These are phyloP conservation scores for Lasioglossum morio DNA, from an alignment of 2,888 invertebrate species.

Conservation along the genomic window DNA sequence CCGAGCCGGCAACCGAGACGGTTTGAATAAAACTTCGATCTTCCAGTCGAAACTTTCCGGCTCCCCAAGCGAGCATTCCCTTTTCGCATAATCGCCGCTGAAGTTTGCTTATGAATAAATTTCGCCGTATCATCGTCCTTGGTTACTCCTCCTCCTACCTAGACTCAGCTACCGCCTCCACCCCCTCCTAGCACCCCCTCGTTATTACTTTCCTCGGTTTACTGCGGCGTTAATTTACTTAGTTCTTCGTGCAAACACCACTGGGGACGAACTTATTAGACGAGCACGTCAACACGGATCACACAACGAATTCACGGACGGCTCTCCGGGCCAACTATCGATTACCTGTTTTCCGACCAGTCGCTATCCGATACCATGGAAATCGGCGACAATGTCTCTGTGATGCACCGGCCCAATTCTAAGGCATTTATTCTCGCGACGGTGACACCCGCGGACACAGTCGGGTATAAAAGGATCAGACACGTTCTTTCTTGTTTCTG, in stretches of 20 bases:
- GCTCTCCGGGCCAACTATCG: slow-evolving; percentile 7
- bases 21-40: slow-evolving; percentile 54
- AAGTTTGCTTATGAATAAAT: slow-evolving; percentile 78
- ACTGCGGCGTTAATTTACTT: slow-evolving; percentile 45
- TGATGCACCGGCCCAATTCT: too few relatives aligned
- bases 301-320: not conserved
- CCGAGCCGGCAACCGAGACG: slow-evolving; percentile 20
- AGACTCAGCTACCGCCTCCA: not conserved
- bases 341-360: not conserved
- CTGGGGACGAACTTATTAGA: slow-evolving; percentile 12
- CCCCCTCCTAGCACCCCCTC: not conserved
- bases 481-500: too few relatives aligned
- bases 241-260: not conserved
- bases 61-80: slow-evolving; percentile 46
- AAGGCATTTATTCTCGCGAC: not conserved
- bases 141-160: slow-evolving; percentile 16
- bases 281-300: not conserved
- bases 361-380: not conserved
- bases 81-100: slow-evolving; percentile 54
- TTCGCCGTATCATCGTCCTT: slow-evolving; percentile 72
- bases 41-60: slow-evolving; percentile 48
- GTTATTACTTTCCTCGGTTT: slow-evolving; percentile 42
- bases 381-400: not conserved
- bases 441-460: not conserved
- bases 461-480: too few relatives aligned